Percentiles rank a stretch among this genome's conserved stretches.
Evolutionary conservation across 2,113 vertebrate species (phyloP).

Genomic region (Malurus alboscapulatus): DNA sequence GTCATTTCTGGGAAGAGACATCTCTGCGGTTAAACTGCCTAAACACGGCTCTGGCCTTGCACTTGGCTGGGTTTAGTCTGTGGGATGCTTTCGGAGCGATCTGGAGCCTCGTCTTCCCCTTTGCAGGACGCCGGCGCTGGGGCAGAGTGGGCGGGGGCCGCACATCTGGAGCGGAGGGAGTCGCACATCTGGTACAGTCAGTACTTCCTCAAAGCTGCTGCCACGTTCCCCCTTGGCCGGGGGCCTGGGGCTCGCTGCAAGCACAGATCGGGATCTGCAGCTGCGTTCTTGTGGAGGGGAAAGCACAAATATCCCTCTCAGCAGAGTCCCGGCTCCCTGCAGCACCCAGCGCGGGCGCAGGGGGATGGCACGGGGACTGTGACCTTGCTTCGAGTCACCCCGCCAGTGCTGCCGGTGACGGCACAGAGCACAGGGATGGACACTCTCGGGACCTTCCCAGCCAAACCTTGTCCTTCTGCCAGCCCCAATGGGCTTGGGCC

Average conservation of each 20-base stretch:
- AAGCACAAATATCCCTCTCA: neutral
- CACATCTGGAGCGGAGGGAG: constrained; percentile 18
- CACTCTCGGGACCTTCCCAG: neutral
- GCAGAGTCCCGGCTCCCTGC: neutral
- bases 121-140: neutral
- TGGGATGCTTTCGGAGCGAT: neutral
- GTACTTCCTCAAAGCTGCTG: constrained; percentile 54
- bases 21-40: neutral
- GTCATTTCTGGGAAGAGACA: neutral
- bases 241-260: neutral
- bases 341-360: neutral
- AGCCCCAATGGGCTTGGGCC: accelerated
- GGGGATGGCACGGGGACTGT: neutral
- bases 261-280: neutral
- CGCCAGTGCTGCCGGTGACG: accelerated
- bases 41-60: neutral
- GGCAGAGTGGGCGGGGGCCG: accelerated
- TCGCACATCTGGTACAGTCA: constrained; percentile 55
- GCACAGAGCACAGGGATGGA: neutral
- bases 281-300: neutral
- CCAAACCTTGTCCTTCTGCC: neutral
- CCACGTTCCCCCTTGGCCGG: constrained; percentile 43
- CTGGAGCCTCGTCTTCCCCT: neutral
- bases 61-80: neutral
- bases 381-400: neutral